Evolutionary conservation across 2,888 invertebrate genomes (phyloP), one percentile per base, ranked within the genome.

Genomic region (Thecophora atra): DNA sequence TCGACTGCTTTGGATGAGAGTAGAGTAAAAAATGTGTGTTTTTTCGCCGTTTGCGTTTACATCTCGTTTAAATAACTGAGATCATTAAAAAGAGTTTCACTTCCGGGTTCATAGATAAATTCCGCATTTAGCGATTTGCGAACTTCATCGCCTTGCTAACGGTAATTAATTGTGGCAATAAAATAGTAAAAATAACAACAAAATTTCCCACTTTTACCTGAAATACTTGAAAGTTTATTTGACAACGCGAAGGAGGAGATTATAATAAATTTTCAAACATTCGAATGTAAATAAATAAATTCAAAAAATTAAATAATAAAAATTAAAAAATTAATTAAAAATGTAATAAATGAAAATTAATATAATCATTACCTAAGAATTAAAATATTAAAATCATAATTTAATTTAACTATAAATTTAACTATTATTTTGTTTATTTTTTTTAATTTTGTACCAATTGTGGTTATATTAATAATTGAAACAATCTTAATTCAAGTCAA

Each of bases 31-130:
- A n/a, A n/a, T n/a, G n/a, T n/a, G n/a, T n/a, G n/a, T n/a, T n/a
- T n/a, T n/a, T n/a, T n/a, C n/a, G n/a, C n/a, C 6, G 19, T 52
- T 52, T 52, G 11, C 17, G 3, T 3, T 19, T 17, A 52, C 52
- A 52, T 15, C 11, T 24, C 54, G 54, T 21, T 54, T 4, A n/a
- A 54, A 11, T 1, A 21, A 8, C 24, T 21, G 54, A 54, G 26
- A 24, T 58, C 24, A 58, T 58, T 58, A 58, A 58, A 54, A 19
- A 58, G 58, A 58, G 26, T 58, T 58, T 58, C 58, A 58, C 28
- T 58, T 58, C 58, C 58, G 58, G 58, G 58, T 58, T 26, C 28
- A 58, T 24, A 26, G 58, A 58, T 26, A 58, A 58, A 58, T 11
- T 58, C 3, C 11, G 11, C 37, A 11, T 28, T 26, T 24, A 28